Evolutionary conservation across 2,888 invertebrate species (phyloP).

Genomic region (Scaeva pyrastri): DNA sequence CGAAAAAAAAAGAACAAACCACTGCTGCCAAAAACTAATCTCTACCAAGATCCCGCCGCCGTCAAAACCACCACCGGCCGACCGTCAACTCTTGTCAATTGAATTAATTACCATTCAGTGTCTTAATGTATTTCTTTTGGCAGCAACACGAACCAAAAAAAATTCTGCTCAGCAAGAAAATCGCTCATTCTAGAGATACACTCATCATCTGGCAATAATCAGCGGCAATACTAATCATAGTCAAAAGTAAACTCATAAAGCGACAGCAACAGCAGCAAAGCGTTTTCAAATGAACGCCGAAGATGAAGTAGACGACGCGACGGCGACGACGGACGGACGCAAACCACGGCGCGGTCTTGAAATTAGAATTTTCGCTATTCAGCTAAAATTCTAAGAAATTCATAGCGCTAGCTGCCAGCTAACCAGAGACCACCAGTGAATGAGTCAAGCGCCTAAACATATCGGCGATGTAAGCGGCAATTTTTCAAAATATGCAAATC

Average conservation of each 20-base stretch:
- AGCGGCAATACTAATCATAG: conserved; percentile 32
- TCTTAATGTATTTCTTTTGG: conserved; percentile 52
- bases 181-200: conserved; percentile 58
- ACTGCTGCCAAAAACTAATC: conserved; percentile 59
- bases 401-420: conserved; percentile 57
- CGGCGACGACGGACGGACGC: no score
- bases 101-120: conserved; percentile 63
- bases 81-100: conserved; percentile 68
- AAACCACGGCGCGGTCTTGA: conserved; percentile 26
- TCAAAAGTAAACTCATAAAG: conserved; percentile 38
- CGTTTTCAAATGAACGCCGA: neutral
- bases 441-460: conserved; percentile 75
- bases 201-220: conserved; percentile 59
- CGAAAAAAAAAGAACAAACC: neutral
- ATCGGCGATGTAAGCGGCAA: conserved; percentile 73
- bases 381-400: conserved; percentile 72
- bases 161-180: conserved; percentile 9
- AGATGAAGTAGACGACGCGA: no score
- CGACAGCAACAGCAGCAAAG: conserved; percentile 14
- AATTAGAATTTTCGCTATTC: conserved; percentile 63
- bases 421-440: conserved; percentile 26
- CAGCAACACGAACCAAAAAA: conserved; percentile 25
- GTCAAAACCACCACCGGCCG: neutral
- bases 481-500: conserved; percentile 52
- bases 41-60: conserved; percentile 20